Evolutionary conservation across 1,140 invertebrate species (phyloP).

Genomic region (Mamestra configurata): DNA sequence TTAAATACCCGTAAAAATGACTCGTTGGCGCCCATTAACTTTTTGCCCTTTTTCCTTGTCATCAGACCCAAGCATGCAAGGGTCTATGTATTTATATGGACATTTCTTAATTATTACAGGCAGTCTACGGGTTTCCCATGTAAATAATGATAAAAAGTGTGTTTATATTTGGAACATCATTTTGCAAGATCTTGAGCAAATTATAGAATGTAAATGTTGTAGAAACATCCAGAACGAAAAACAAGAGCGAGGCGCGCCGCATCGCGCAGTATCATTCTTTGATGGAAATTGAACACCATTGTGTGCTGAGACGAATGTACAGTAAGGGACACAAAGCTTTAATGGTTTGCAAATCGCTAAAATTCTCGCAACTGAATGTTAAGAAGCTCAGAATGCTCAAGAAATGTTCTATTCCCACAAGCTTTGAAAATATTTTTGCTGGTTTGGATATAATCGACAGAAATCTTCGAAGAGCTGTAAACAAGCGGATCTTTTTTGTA

Average conservation of each 20-base stretch:
- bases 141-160: background rate
- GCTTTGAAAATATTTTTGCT: background rate
- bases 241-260: background rate
- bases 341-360: no score
- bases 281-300: slow-evolving; percentile 8
- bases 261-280: background rate
- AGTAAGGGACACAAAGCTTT: background rate
- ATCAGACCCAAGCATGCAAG: slow-evolving; percentile 5
- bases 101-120: slow-evolving; percentile 9
- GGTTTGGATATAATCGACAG: background rate
- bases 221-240: background rate
- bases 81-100: slow-evolving; percentile 32
- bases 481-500: background rate
- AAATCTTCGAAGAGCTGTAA: background rate
- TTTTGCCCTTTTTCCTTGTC: slow-evolving; percentile 17
- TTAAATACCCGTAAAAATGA: slow-evolving; percentile 35
- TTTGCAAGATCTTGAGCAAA: background rate
- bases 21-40: slow-evolving; percentile 21
- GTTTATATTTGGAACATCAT: slow-evolving; percentile 7
- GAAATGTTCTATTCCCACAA: background rate
- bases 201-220: slow-evolving; percentile 11
- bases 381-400: no score
- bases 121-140: slow-evolving; percentile 3
- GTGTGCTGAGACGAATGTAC: background rate
- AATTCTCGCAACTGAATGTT: background rate